Base-by-base conservation (phyloP, 2,888 invertebrate genomes). In the Scaptomyza caliginosa region DNA sequence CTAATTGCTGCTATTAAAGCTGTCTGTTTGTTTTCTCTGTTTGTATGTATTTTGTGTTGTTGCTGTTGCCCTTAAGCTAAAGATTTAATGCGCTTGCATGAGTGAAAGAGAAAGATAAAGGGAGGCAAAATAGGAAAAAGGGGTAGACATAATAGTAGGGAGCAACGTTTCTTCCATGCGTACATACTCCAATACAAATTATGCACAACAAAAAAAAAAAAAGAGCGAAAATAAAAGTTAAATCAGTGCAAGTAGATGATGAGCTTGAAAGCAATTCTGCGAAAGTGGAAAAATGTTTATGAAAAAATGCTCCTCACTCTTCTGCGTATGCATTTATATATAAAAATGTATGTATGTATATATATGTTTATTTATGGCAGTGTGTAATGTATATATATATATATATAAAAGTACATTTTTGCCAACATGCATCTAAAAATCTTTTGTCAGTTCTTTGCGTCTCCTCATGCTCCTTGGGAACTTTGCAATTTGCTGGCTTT, bases 1-100 rank as follows among this genome's bases (percentile, higher is more conserved):
- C 72, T 86, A 87, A 85, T 87, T 87, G 82, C 66, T 77, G 79
- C 82, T 85, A 86, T 86, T 73, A 73, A 68, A 84, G 73, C 59
- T 69, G 77, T 59, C 62, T 64, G 77, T 60, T 50, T 85, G 71
- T 68, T 70, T 73, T 67, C 70, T 52, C 55, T 59, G 52, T 43
- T 62, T 49, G 46, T 56, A 46, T 54, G 17, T 28, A 17, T 28
- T 56, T 40, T 54, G 26, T 26, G 13, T n/a, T 72, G 74, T 51
- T 63, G 71, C 24, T 39, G 52, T 45, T 80, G 71, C 74, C 76
- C 74, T 79, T 71, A 77, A 83, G 88, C 74, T 80, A 86, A 83
- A 72, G 72, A 79, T 88, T 77, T 80, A 83, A 83, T 86, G 84
- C 84, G 88, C 77, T 83, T 16, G 40, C 48, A 48, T 51, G 42